Evolutionary conservation across 2,888 invertebrate species (phyloP).

Genomic region (Cantharis rufa): DNA sequence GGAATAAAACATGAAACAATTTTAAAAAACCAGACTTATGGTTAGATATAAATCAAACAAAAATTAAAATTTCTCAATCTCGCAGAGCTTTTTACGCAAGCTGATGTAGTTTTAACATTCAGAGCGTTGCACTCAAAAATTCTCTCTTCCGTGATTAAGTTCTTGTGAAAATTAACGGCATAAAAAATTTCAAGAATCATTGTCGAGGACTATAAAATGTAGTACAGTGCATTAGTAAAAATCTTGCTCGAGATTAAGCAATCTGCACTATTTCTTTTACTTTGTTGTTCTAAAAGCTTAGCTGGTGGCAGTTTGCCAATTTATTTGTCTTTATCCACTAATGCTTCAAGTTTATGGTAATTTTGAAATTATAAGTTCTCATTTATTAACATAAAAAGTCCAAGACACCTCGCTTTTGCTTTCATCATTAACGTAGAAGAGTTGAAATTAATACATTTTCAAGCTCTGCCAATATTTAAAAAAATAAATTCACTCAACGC

Average conservation of each 20-base stretch:
- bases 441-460: not conserved
- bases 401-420: not conserved
- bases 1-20: not conserved
- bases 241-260: not conserved
- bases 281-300: not conserved
- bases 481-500: not conserved
- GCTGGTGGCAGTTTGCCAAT: not conserved
- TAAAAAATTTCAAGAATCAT: not conserved
- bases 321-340: not conserved
- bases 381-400: not conserved
- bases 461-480: not conserved
- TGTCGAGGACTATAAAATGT: not conserved
- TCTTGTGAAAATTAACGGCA: not conserved
- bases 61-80: not conserved
- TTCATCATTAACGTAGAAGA: not conserved
- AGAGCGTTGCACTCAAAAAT: not conserved
- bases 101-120: not conserved
- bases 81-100: not conserved
- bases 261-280: not conserved
- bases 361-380: not conserved
- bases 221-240: not conserved
- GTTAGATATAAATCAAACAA: not conserved
- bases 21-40: not conserved
- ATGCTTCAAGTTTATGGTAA: not conserved
- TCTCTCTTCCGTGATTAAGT: not conserved